Percentiles rank a stretch among this genome's conserved stretches.
These are phyloP conservation scores for Cephus nigrinus DNA, from an alignment of 2,888 invertebrate species.

Conservation along the genomic window DNA sequence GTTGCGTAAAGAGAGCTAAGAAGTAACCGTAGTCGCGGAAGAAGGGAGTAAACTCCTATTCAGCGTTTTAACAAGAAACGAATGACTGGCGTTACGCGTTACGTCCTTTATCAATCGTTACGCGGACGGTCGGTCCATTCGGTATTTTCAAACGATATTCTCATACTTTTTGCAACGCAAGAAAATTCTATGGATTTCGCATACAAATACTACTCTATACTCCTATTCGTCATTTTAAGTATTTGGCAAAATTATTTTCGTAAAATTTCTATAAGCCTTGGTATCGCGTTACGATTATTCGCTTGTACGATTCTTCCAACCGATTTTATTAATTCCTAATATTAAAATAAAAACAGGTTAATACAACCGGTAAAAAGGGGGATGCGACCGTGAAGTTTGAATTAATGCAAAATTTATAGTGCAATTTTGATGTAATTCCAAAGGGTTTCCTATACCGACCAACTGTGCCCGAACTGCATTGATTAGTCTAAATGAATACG, in stretches of 20 bases:
- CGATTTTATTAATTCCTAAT: background rate
- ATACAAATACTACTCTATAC: background rate
- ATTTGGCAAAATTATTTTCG: background rate
- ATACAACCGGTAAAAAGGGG: too few relatives aligned
- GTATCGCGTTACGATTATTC: background rate
- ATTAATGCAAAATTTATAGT: background rate
- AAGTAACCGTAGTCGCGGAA: background rate
- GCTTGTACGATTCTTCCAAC: background rate
- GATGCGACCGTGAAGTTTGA: too few relatives aligned
- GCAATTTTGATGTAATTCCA: background rate
- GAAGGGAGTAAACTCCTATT: background rate
- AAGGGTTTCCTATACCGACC: background rate
- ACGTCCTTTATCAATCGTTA: background rate
- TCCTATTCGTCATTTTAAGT: background rate
- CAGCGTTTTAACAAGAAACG: background rate
- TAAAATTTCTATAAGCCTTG: background rate
- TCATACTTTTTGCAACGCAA: background rate
- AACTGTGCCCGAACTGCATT: background rate
- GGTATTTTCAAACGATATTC: background rate
- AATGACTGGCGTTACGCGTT: background rate
- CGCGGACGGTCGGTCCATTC: background rate
- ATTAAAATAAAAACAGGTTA: background rate
- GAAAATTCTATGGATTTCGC: background rate
- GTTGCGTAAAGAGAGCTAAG: conserved; percentile 1
- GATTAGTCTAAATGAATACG: background rate